A percentile compares a stretch with the other conserved stretches of the same genome.
Conservation (phyloP, 2,888 invertebrate genomes). For the Chrysomela aeneicollis region DNA sequence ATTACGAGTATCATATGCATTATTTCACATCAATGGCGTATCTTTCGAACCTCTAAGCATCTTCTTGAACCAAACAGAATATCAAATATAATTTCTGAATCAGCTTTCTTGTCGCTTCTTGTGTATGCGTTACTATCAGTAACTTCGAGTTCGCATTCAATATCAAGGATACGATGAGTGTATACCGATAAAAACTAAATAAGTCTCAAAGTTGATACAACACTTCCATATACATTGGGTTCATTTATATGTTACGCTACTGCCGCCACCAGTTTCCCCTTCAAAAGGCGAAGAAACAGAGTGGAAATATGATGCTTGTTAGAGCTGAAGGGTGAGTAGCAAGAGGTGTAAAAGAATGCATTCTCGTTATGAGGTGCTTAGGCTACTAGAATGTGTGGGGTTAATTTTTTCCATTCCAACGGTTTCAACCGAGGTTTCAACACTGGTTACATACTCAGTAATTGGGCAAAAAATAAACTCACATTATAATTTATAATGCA, state of each 20-base stretch:
- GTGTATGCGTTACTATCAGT: too few relatives aligned
- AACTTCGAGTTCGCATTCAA: too few relatives aligned
- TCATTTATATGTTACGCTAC: not conserved
- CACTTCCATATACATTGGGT: not conserved
- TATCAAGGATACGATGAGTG: too few relatives aligned
- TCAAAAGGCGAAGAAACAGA: not conserved
- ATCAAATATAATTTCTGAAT: too few relatives aligned
- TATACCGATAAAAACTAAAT: too few relatives aligned
- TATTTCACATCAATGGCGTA: not conserved
- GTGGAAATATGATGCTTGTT: constrained; percentile 2
- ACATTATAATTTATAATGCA: too few relatives aligned
- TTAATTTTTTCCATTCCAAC: not conserved
- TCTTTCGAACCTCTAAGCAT: not conserved
- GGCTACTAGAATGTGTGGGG: not conserved
- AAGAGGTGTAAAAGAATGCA: not conserved
- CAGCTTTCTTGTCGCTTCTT: too few relatives aligned
- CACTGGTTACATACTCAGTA: too few relatives aligned
- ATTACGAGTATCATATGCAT: not conserved
- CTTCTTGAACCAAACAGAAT: too few relatives aligned
- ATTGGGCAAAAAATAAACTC: too few relatives aligned
- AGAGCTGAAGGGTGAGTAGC: not conserved
- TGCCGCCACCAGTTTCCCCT: not conserved
- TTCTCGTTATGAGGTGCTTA: not conserved
- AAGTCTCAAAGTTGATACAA: not conserved
- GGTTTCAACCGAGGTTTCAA: not conserved